Base-by-base conservation (phyloP, 2,888 invertebrate genomes). In the Deladenus siricidicola region DNA sequence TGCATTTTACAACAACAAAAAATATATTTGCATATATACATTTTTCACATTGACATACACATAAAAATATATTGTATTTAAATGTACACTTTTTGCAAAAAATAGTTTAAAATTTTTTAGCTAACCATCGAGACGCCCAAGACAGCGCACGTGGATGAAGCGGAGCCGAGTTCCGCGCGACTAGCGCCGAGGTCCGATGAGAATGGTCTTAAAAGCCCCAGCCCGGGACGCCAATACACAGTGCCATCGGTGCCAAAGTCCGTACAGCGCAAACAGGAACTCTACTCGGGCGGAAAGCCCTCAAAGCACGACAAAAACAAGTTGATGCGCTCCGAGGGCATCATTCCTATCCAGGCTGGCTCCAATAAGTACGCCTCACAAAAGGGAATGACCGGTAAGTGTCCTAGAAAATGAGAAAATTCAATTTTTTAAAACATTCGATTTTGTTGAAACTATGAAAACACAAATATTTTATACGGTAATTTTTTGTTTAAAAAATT, bases 311-410 rank as follows among this genome's bases (percentile, higher is more conserved):
- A 69, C 62, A 77, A 77, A 70, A 57, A 26, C 52, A 77, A 76
- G 71, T 66, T 77, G 58, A 77, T 77, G 77, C 66, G 63, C 29
- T 71, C 66, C 17, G 66, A 64, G 53, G 69, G 75, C 63, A 77
- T 77, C 64, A 75, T 78, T 63, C 78, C 77, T 52, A 76, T 78
- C 62, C 78, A 78, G 67, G 75, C 76, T 52, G 78, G 78, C 60
- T 71, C 74, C 61, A 78, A 78, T 74, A 78, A 78, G 63, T 75
- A 73, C 61, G 78, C 78, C 57, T 76, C 75, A 21, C 78, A 78
- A 65, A 73, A 68, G 61, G 78, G 78, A 66, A 74, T 75, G 74
- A 77, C 76, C 55, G 78, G 75, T 70, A 56, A 26, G 64, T 4
- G 8, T 14, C 14, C 6, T 14, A 54, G n/a, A 30, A 34, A 44